Evolutionary conservation across 2,888 invertebrate species (phyloP).

Genomic region (Sepiola atlantica): DNA sequence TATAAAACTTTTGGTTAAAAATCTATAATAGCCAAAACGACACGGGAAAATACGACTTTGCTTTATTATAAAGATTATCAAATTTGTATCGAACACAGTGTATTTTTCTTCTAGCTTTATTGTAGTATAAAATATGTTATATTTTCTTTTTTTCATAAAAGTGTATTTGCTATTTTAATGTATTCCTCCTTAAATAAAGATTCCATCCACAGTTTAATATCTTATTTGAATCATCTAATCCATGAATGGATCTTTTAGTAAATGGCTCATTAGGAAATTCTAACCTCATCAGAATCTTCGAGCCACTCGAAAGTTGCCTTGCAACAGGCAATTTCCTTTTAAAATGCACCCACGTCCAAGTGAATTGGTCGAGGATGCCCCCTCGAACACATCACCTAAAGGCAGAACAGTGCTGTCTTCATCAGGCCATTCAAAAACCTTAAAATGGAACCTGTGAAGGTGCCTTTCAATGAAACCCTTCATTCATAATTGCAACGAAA

Average conservation of each 20-base stretch:
- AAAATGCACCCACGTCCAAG: neutral
- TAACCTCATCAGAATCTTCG: neutral
- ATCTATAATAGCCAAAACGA: too few species aligned
- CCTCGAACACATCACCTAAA: neutral
- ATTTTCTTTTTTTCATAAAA: neutral
- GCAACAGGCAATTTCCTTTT: neutral
- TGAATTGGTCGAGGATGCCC: neutral
- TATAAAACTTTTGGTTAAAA: too few species aligned
- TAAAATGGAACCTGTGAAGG: neutral
- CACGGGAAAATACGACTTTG: too few species aligned
- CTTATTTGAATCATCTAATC: neutral
- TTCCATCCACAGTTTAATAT: neutral
- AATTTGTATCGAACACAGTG: too few species aligned
- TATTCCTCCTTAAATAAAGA: neutral
- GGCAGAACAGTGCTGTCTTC: neutral
- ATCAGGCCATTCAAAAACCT: neutral
- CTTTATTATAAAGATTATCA: too few species aligned
- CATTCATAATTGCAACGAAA: neutral
- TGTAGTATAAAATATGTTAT: neutral
- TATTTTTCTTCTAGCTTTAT: too few species aligned
- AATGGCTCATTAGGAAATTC: neutral
- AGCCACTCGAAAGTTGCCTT: neutral
- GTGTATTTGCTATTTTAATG: neutral
- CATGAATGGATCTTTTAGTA: neutral
- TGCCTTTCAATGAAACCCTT: neutral